phyloP scores from a whole-genome alignment of 1,140 invertebrate species.

The Caenorhabditis tropicalis region DNA sequence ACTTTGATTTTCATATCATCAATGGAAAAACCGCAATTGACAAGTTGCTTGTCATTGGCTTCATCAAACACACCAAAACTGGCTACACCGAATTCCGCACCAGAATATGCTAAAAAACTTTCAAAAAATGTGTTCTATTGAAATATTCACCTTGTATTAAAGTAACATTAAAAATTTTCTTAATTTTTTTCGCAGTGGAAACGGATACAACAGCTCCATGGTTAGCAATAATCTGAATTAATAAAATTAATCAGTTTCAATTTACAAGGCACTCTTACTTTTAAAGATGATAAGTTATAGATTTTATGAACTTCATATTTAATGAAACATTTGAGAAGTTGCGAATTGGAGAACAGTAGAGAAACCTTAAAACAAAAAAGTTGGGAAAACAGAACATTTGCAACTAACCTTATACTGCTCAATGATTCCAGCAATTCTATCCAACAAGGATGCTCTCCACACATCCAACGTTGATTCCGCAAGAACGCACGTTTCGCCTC shows the following conservation, averaged over 20 bases:
- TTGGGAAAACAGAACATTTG: too few species aligned
- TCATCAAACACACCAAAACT: neutral
- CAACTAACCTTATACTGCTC: conserved; percentile 21
- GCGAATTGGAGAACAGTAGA: conserved; percentile 3
- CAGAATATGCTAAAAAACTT: neutral
- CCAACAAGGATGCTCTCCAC: conserved; percentile 38
- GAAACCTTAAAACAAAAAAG: conserved; percentile 1
- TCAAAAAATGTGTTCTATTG: neutral
- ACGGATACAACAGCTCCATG: neutral
- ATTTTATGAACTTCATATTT: conserved; percentile 43
- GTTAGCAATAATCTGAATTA: conserved; percentile 28
- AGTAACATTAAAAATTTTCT: neutral
- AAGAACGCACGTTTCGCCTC: conserved; percentile 19
- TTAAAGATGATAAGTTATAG: conserved; percentile 29
- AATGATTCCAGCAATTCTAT: conserved; percentile 27
- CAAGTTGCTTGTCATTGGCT: neutral
- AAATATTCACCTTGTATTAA: neutral
- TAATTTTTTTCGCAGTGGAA: neutral
- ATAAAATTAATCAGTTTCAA: neutral
- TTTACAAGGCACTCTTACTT: neutral
- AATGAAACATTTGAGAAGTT: conserved; percentile 29
- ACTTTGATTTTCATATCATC: conserved; percentile 30
- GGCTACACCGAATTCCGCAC: neutral
- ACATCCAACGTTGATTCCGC: conserved; percentile 27
- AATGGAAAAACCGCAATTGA: neutral